A percentile compares a stretch with the other conserved stretches of the same genome.
phyloP scores from a whole-genome alignment of 2,888 invertebrate genomes.

The Sinelater perroti region DNA sequence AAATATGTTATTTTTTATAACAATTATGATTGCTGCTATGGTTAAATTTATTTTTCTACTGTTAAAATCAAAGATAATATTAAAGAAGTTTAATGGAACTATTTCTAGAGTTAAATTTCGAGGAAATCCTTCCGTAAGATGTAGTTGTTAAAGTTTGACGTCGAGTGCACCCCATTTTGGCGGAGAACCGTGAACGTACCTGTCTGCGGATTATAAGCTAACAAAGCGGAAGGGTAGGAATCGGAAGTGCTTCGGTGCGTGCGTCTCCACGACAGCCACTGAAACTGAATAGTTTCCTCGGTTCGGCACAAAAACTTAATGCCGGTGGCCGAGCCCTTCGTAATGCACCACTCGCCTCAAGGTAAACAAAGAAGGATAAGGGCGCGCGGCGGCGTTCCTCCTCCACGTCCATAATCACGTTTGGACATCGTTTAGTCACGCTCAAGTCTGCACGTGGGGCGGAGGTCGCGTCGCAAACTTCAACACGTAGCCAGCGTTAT shows the following conservation, averaged over 20 bases:
- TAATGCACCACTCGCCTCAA: neutral
- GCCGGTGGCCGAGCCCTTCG: neutral
- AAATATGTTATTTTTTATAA: too few species aligned
- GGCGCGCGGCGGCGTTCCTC: neutral
- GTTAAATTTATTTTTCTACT: too few species aligned
- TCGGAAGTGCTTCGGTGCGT: conserved; percentile 19
- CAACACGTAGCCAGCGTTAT: conserved; percentile 10
- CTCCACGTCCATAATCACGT: conserved; percentile 16
- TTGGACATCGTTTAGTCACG: conserved; percentile 23
- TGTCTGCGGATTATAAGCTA: conserved; percentile 12
- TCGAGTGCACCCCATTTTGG: too few species aligned
- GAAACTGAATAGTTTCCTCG: conserved; percentile 14
- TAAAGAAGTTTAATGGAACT: too few species aligned
- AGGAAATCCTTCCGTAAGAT: too few species aligned
- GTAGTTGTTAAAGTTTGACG: too few species aligned
- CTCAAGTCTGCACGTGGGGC: conserved; percentile 19
- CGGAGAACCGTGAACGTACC: conserved; percentile 7
- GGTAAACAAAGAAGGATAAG: neutral
- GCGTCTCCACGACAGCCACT: conserved; percentile 11
- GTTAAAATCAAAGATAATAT: too few species aligned
- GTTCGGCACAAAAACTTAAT: neutral
- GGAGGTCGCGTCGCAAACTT: neutral
- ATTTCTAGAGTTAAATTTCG: too few species aligned
- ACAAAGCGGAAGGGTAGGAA: conserved; percentile 18
- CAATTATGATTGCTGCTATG: too few species aligned